Evolutionary conservation across 2,888 invertebrate genomes (phyloP).

Genomic region (Eilema sororculum): DNA sequence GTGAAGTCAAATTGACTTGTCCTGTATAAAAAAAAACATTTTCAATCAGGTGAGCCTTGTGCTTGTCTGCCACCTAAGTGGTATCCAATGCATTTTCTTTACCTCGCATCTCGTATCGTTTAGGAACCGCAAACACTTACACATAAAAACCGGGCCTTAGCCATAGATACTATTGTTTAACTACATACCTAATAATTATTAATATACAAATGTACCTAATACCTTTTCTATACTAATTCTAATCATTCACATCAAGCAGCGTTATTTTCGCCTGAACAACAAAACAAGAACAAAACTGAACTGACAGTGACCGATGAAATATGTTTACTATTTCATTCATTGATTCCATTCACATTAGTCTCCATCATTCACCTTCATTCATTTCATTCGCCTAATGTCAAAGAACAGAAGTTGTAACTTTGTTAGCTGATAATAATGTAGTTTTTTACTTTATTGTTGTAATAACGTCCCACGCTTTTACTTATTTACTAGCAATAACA

Average conservation of each 20-base stretch:
- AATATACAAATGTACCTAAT: too few relatives aligned
- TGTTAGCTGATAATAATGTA: conserved; percentile 37
- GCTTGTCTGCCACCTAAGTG: too few relatives aligned
- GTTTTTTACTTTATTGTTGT: conserved; percentile 46
- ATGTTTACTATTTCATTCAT: neutral
- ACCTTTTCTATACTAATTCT: too few relatives aligned
- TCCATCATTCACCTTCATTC: conserved; percentile 4
- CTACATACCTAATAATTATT: too few relatives aligned
- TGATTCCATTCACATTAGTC: neutral
- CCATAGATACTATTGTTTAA: too few relatives aligned
- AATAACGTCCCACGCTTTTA: conserved; percentile 56
- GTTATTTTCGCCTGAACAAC: neutral
- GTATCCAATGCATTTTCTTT: too few relatives aligned
- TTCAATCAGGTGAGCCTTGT: too few relatives aligned
- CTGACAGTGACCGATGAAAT: conserved; percentile 4
- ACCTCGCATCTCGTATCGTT: too few relatives aligned
- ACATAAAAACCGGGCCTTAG: too few relatives aligned
- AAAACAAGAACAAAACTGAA: neutral
- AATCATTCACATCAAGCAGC: neutral
- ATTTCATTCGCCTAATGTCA: conserved; percentile 35
- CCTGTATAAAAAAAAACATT: too few relatives aligned
- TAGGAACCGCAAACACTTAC: too few relatives aligned
- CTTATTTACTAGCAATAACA: conserved; percentile 35
- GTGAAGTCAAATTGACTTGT: too few relatives aligned
- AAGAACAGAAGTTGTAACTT: conserved; percentile 57